phyloP scores from a whole-genome alignment of 2,113 vertebrate genomes.

The Bothrops jararaca region DNA sequence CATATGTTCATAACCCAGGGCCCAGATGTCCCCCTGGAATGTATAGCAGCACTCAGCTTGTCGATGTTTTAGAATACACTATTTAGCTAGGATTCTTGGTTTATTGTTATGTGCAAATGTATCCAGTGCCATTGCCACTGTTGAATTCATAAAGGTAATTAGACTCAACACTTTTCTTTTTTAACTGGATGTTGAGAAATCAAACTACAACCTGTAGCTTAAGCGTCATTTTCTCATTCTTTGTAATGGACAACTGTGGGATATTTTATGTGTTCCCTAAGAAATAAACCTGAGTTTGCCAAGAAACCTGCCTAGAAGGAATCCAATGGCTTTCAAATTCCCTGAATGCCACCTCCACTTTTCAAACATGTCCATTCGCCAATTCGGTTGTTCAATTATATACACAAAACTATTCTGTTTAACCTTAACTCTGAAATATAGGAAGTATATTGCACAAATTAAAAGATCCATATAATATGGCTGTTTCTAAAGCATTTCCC shows the following conservation, averaged over 20 bases:
- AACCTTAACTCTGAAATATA: neutral
- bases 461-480: neutral
- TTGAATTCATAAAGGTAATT: neutral
- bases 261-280: neutral
- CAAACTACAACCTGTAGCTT: neutral
- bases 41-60: neutral
- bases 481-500: neutral
- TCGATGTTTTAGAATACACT: neutral
- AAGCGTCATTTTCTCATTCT: neutral
- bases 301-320: neutral
- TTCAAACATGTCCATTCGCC: neutral
- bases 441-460: neutral
- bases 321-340: neutral
- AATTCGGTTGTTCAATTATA: neutral
- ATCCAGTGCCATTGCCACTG: neutral
- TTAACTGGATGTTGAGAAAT: neutral
- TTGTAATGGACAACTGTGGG: neutral
- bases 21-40: neutral
- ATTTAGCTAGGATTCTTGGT: neutral
- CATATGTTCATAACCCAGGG: neutral
- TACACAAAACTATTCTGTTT: neutral
- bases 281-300: neutral
- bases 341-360: neutral
- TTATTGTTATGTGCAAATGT: neutral
- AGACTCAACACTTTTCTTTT: neutral